Evolutionary conservation across 1,140 invertebrate species (phyloP).

Genomic region (Nasonia giraulti): DNA sequence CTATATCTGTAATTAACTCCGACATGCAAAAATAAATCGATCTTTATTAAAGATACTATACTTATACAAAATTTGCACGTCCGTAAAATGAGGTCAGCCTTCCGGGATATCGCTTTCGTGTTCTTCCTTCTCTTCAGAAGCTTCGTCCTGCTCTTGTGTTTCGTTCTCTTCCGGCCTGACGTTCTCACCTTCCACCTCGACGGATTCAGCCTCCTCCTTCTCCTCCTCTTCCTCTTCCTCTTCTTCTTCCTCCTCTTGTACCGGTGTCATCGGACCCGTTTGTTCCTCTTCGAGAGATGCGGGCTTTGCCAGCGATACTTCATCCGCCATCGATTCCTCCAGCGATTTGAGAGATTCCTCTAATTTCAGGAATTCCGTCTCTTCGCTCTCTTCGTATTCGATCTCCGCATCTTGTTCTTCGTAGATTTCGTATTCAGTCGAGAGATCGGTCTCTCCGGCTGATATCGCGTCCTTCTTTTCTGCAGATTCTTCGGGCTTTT

Average conservation of each 20-base stretch:
- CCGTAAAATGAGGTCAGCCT: neutral
- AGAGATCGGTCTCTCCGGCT: neutral
- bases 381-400: conserved; percentile 12
- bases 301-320: neutral
- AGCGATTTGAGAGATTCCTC: neutral
- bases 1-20: neutral
- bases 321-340: neutral
- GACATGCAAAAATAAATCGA: neutral
- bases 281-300: too few species aligned
- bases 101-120: conserved; percentile 14
- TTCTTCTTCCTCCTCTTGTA: conserved; percentile 5
- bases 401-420: neutral
- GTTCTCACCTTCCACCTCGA: conserved; percentile 13
- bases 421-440: neutral
- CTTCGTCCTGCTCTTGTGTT: neutral
- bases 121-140: neutral
- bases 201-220: neutral
- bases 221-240: neutral
- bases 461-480: neutral
- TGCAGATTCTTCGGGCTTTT: neutral
- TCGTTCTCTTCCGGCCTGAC: conserved; percentile 26
- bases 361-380: neutral
- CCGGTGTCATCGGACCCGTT: too few species aligned
- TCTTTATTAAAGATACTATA: conserved; percentile 2
- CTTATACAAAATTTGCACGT: neutral